Evolutionary conservation across 2,113 vertebrate genomes (phyloP).

Genomic region (Etheostoma spectabile): DNA sequence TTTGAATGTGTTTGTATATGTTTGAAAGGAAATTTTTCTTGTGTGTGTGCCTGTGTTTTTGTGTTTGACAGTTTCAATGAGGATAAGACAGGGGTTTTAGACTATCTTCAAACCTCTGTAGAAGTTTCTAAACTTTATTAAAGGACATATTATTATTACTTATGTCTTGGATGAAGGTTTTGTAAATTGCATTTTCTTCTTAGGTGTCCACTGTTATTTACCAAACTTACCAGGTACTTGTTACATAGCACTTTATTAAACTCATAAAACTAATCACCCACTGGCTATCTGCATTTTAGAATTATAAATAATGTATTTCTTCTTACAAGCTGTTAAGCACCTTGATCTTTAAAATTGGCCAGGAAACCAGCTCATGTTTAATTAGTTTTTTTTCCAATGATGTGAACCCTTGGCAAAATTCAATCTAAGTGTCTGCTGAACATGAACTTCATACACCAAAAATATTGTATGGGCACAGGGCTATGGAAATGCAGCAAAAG

Average conservation of each 20-base stretch:
- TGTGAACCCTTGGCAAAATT: constrained; percentile 11
- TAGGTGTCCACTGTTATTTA: not conserved
- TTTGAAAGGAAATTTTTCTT: not conserved
- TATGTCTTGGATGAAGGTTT: not conserved
- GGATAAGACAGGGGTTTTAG: not conserved
- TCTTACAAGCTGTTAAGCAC: constrained; percentile 34
- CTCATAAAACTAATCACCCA: not conserved
- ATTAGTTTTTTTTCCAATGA: constrained; percentile 9
- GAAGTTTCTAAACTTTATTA: not conserved
- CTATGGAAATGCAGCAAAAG: not conserved
- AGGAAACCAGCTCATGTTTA: constrained; percentile 14
- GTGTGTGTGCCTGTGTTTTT: not conserved
- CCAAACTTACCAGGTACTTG: not conserved
- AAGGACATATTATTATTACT: not conserved
- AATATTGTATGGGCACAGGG: not conserved
- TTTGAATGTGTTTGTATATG: not conserved
- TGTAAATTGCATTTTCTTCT: not conserved
- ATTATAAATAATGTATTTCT: constrained; percentile 15
- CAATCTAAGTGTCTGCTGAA: constrained; percentile 9
- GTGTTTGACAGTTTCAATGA: constrained; percentile 20
- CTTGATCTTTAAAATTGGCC: constrained; percentile 30
- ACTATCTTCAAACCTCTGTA: not conserved
- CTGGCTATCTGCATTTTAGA: constrained; percentile 12
- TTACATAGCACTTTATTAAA: not conserved
- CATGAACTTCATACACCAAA: not conserved